A percentile compares a stretch with the other conserved stretches of the same genome.
These are phyloP conservation scores for Leptoteleia sp. DNA, from an alignment of 1,140 invertebrate genomes.

Conservation along the genomic window DNA sequence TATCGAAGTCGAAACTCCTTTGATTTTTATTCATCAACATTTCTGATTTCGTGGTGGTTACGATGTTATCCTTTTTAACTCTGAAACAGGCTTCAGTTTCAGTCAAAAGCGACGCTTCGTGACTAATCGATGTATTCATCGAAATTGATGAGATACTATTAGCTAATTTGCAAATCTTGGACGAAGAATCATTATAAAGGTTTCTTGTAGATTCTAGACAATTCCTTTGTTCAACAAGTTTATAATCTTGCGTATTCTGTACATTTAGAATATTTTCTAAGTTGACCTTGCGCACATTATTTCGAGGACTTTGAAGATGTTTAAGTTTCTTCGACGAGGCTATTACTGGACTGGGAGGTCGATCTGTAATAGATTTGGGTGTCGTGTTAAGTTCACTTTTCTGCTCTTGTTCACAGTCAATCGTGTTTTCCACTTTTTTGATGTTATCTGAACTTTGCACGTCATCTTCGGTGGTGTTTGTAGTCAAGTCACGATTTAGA, in stretches of 20 bases:
- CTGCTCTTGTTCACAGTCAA: not conserved
- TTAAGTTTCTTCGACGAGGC: constrained; percentile 46
- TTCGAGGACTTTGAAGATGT: not conserved
- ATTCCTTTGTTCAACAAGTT: not conserved
- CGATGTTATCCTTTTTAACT: not conserved
- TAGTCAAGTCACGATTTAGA: not conserved
- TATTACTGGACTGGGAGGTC: constrained; percentile 39
- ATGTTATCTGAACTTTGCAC: not conserved
- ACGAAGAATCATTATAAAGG: constrained; percentile 10
- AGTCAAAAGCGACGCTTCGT: not conserved
- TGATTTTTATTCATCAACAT: not conserved
- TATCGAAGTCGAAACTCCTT: constrained; percentile 5
- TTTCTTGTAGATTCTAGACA: constrained; percentile 37
- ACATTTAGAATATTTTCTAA: constrained; percentile 15
- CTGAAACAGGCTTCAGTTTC: not conserved
- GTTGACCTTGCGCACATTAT: constrained; percentile 10
- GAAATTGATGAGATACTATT: constrained; percentile 44
- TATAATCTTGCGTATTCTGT: constrained; percentile 1
- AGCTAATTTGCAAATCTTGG: constrained; percentile 29
- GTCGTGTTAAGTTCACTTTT: not conserved
- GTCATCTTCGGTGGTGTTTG: not conserved
- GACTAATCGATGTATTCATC: not conserved
- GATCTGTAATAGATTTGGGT: not conserved
- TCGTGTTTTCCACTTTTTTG: not conserved
- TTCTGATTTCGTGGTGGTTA: not conserved